Evolutionary conservation across 2,797 vertebrate genomes (phyloP), one percentile per base, ranked within the genome.

Genomic region (Astyanax mexicanus): DNA sequence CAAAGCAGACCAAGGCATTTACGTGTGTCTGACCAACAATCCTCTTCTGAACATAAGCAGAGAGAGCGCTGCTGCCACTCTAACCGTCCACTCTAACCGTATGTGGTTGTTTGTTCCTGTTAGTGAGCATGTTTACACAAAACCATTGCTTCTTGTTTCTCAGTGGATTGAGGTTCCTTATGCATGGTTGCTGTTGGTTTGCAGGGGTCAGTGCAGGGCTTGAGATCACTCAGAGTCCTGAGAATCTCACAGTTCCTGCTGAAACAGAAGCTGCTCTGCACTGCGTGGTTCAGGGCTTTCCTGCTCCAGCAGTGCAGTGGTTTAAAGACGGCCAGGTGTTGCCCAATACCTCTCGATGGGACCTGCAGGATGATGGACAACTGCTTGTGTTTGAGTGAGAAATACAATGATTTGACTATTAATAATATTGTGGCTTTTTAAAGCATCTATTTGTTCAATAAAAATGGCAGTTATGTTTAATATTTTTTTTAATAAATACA

Each of bases 251-350:
- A 0, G 89, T 90, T 58, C 85, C 89, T 60, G 78, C 82, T 67
- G 91, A 88, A 86, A 87, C 83, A 8, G 82, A 90, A 75, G 89
- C 89, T 52, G 87, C 75, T 82, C 88, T 94, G 82, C 86, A 78
- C 64, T 94, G 93, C 54, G 49, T 79, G 23, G 89, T 92, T 21
- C 83, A 44, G 13, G 93, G 93, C 68, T 90, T 88, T 75, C 92
- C 91, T 12, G 83, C 86, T 90, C 91, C 92, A 78, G 88, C 83
- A 82, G 90, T 94, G 83, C 89, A 87, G 69, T 94, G 93, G 93
- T 93, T 92, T 89, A 94, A 92, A 91, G 90, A 93, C 83, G 85
- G 83, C 79, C 80, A 83, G 78, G 84, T 83, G 57, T 85, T 94
- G 83, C 78, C 77, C 0, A 89, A 87, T 81, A 70, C 82, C 78